Percentiles rank a stretch among this genome's conserved stretches.
These are phyloP conservation scores for Bos indicus DNA, from an alignment of 2,113 vertebrate genomes.

Conservation along the genomic window DNA sequence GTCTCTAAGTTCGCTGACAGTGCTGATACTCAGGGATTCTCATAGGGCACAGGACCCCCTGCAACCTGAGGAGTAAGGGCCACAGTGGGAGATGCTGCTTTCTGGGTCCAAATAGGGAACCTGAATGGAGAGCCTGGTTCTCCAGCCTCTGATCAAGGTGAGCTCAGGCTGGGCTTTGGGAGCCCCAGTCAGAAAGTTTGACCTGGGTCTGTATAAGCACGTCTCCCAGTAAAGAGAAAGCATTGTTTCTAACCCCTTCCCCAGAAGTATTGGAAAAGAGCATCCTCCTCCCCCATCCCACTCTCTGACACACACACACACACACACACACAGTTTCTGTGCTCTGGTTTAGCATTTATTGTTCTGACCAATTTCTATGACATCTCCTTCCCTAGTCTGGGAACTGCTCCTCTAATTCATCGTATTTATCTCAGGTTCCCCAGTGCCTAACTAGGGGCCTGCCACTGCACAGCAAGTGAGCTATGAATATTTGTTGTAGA, in stretches of 20 bases:
- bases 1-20: neutral
- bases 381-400: neutral
- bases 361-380: neutral
- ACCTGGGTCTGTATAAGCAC: neutral
- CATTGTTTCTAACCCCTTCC: neutral
- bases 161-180: neutral
- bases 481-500: neutral
- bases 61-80: too few species aligned
- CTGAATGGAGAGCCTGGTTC: neutral
- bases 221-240: neutral
- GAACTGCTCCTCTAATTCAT: neutral
- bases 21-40: neutral
- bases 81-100: neutral
- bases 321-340: neutral
- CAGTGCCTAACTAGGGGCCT: neutral
- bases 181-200: neutral
- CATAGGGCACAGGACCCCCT: neutral
- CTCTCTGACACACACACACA: neutral
- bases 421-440: neutral
- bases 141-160: neutral
- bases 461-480: neutral
- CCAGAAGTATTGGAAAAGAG: neutral
- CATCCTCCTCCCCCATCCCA: rapidly evolving
- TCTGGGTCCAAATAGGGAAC: neutral
- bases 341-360: neutral